Conservation (phyloP, 2,888 invertebrate genomes). For the Thyatira batis region DNA sequence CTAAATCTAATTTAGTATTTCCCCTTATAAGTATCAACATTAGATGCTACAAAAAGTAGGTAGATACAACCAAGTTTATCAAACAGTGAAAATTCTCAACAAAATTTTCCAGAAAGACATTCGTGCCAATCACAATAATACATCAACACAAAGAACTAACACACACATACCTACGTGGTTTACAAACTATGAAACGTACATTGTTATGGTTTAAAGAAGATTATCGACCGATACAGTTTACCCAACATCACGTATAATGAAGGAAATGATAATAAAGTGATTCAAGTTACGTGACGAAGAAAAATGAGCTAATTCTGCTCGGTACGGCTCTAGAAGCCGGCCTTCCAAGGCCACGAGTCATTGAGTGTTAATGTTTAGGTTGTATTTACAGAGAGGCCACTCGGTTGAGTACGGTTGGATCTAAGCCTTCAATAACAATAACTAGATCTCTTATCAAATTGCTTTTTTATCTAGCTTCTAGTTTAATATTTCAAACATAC, state of each 20-base stretch:
- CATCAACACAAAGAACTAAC: not conserved
- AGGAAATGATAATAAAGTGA: slow-evolving; percentile 17
- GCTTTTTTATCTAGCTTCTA: too few species aligned
- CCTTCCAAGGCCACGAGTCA: slow-evolving; percentile 61
- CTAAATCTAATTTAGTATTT: too few species aligned
- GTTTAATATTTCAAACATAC: too few species aligned
- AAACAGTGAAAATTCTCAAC: too few species aligned
- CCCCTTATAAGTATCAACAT: too few species aligned
- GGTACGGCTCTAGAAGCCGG: slow-evolving; percentile 69
- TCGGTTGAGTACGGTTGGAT: not conserved
- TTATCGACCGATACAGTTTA: slow-evolving; percentile 17
- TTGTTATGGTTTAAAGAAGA: not conserved
- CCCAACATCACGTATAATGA: slow-evolving; percentile 16
- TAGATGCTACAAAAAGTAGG: too few species aligned
- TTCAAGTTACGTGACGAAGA: slow-evolving; percentile 35
- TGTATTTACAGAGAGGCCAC: slow-evolving; percentile 9
- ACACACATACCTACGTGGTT: not conserved
- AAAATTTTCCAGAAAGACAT: not conserved
- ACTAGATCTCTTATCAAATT: too few species aligned
- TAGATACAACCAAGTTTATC: too few species aligned
- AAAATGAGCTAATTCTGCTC: slow-evolving; percentile 51
- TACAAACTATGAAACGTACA: not conserved
- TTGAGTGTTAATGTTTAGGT: slow-evolving; percentile 45
- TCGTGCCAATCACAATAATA: not conserved
- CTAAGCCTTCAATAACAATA: not conserved